These are phyloP conservation scores for Amphiprion clarkii DNA, from an alignment of 2,797 vertebrate genomes.

Conservation along the genomic window DNA sequence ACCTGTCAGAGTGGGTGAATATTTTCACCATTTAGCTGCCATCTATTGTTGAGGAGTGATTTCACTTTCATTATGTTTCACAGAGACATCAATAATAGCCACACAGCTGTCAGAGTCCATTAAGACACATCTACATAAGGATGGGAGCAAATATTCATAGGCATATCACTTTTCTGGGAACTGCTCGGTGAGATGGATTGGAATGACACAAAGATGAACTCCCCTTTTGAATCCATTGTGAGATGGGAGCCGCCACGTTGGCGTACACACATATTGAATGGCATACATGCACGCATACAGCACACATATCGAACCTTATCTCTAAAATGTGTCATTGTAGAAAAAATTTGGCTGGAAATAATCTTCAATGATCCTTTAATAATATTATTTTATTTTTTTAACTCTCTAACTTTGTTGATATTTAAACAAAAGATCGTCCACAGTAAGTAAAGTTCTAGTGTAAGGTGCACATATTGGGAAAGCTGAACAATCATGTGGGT, in stretches of 20 bases:
- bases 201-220: constrained; percentile 78
- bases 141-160: constrained; percentile 75
- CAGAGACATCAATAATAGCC: constrained; percentile 82
- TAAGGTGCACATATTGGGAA: neutral
- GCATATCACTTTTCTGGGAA: constrained; percentile 76
- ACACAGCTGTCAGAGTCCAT: constrained; percentile 84
- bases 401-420: neutral
- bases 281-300: constrained; percentile 7
- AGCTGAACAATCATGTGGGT: neutral
- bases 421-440: neutral
- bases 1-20: constrained; percentile 80
- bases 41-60: constrained; percentile 82
- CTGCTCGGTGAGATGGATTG: constrained; percentile 71
- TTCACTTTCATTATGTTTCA: constrained; percentile 83
- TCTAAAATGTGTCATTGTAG: constrained; percentile 27
- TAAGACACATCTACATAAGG: constrained; percentile 81
- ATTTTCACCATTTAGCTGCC: constrained; percentile 81
- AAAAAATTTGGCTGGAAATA: constrained; percentile 5
- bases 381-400: constrained; percentile 2
- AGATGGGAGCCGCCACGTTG: constrained; percentile 63
- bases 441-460: too few species aligned
- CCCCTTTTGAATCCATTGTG: constrained; percentile 72
- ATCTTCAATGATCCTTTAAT: neutral
- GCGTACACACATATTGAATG: constrained; percentile 41
- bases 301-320: constrained; percentile 30